Evolutionary conservation across 2,888 invertebrate genomes (phyloP), one percentile per base, ranked within the genome.

Genomic region (Aphodius sticticus): DNA sequence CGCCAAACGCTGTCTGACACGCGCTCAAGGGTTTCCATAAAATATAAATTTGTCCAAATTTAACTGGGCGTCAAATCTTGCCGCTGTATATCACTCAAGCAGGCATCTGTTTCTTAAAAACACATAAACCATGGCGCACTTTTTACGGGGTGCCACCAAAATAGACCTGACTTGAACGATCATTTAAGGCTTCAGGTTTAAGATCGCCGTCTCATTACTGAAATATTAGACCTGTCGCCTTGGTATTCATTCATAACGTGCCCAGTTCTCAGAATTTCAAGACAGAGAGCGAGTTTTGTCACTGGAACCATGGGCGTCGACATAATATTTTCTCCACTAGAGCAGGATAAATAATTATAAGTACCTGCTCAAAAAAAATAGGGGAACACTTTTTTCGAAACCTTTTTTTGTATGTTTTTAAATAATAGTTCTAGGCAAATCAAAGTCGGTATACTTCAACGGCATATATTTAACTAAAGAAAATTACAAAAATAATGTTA

Each of bases 1-100:
- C 7, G 6, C 53, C 2, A 7, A 53, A 1, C 12, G 53, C 7
- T 53, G 53, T 53, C 53, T 53, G 53, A 53, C 53, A 5, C 53
- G 53, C 7, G 53, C 53, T 53, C 53, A 53, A 53, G 53, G 4
- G 53, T 5, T 53, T 53, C 53, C 12, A 53, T 53, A 53, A 53
- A 53, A 53, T 53, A 53, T 53, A 53, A 53, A 53, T 53, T 53
- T 53, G 53, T 53, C 53, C 53, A 53, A 53, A 53, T 53, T 53
- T 53, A 53, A 53, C 53, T 3, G 12, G 53, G 53, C 53, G 53
- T 53, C 53, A 53, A 53, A 53, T 53, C 53, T 53, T 9, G 9
- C 53, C 53, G 53, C 53, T 53, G 53, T 53, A 53, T 53, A 53
- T 53, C 53, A 53, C 53, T 53, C 53, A 5, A 12, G 53, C 53